Conservation (phyloP, 2,888 invertebrate genomes). For the Volucella bombylans region DNA sequence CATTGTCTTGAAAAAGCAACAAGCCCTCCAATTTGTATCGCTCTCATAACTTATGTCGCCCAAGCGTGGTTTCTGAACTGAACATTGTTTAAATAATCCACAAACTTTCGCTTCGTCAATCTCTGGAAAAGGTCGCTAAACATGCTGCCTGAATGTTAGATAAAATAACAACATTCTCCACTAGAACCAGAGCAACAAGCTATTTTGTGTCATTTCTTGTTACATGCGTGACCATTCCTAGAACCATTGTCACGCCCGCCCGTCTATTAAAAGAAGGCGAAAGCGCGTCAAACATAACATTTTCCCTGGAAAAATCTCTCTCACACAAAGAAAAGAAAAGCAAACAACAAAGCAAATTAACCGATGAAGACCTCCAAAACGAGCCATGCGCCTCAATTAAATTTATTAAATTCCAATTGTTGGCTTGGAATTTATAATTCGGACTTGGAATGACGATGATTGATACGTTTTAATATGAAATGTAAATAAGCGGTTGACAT, state of each 20-base stretch:
- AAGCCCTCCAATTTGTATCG: no score
- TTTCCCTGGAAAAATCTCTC: constrained; percentile 15
- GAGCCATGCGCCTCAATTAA: constrained; percentile 34
- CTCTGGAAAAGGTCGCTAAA: constrained; percentile 1
- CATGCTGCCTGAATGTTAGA: constrained; percentile 18
- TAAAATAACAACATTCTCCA: constrained; percentile 22
- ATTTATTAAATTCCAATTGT: constrained; percentile 49
- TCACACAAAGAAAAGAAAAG: neutral
- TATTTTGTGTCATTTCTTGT: neutral
- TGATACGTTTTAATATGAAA: constrained; percentile 8
- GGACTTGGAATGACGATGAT: constrained; percentile 3
- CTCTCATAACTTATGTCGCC: no score
- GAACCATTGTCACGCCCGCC: constrained; percentile 24
- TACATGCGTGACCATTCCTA: constrained; percentile 11
- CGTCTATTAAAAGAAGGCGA: constrained; percentile 34
- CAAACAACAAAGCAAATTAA: constrained; percentile 10
- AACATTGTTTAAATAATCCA: no score
- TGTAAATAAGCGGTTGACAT: constrained; percentile 51
- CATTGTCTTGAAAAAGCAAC: no score
- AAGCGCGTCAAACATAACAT: constrained; percentile 34
- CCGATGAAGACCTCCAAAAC: constrained; percentile 36
- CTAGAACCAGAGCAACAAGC: constrained; percentile 29
- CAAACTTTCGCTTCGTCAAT: neutral
- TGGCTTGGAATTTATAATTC: constrained; percentile 41
- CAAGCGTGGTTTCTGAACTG: no score